Evolutionary conservation across 2,888 invertebrate genomes (phyloP), one percentile per base, ranked within the genome.

Genomic region (Melanotus villosus): DNA sequence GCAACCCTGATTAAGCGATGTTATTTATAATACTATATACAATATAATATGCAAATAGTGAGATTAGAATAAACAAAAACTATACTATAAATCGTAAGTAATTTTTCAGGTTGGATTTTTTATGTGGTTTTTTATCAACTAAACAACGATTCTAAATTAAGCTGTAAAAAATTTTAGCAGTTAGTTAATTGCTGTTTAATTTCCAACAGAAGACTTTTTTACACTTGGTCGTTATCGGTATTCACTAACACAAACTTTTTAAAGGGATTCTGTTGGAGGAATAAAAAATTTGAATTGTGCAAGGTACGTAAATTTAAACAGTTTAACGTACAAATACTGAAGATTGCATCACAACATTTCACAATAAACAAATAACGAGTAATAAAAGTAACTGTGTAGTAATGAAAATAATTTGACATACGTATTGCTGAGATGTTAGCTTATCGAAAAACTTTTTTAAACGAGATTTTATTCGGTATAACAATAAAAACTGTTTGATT

Each of bases 11-110:
- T 80, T 79, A 80, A 76, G 78, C 76, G 71, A 75, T 75, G 78
- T 79, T 77, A 79, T 79, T 79, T 79, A 80, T 78, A 77, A 74
- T 79, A 56, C 62, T 57, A 60, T 63, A 52, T 65, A 73, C 65
- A 67, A 67, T 69, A 71, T 68, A 68, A 76, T 73, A 80, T 79
- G 78, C 78, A 78, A 75, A 80, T 78, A 66, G 76, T 74, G 75
- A 56, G 65, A 59, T 58, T 70, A 50, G 14, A 68, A 68, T 64
- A 59, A 58, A 65, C 47, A 78, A 79, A 78, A 78, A 78, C 50
- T 57, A 68, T n/a, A n/a, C 74, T 63, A 82, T 83, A 82, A 81
- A 83, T 83, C 76, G 77, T 79, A 59, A 72, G 78, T 79, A 80
- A 79, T 83, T 82, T 83, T 80, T 82, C 81, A 80, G 73, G 73